Evolutionary conservation across 2,797 vertebrate species (phyloP), one percentile per base, ranked within the genome.

Genomic region (Sciaenops ocellatus): DNA sequence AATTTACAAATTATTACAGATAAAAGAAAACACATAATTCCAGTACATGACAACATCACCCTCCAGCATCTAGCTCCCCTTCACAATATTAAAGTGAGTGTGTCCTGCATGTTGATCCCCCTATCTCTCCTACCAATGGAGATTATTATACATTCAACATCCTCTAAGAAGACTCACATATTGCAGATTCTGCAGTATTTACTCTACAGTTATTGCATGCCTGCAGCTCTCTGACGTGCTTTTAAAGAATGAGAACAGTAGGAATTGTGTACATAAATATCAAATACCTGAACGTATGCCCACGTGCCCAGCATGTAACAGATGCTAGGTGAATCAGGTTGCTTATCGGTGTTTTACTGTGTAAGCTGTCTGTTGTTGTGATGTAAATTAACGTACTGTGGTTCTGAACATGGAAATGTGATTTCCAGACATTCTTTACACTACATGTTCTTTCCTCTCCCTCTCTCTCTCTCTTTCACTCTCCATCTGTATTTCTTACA

Each of bases 111-210:
- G 9, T 41, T n/a, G 38, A 41, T 20, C 17, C 59, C 44, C 10
- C 16, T 11, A 41, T 18, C 30, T 6, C 50, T 51, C 2, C 22
- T 12, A 4, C n/a, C 15, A 10, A 2, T 20, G n/a, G 7, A 17
- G 12, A 3, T 66, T 44, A 18, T 87, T 85, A 81, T 54, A 84
- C 17, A 47, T 84, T 87, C 84, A 75, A 73, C 80, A 78, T 88
- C 73, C 76, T 64, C 38, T 44, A 59, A 63, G 55, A 57, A 56
- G 50, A 59, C 71, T 26, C 48, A 9, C 20, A 20, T 52, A 26
- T 20, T 50, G 3, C 50, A 63, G 42, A 30, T 44, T 79, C 20
- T 60, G 59, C 47, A 41, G 20, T 44, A 34, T 57, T 24, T 20
- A 50, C 69, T 62, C 64, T 46, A 16, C 54, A 38, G n/a, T 77